A percentile compares a stretch with the other conserved stretches of the same genome.
Conservation (phyloP, 2,113 vertebrate species). For the Plectropomus leopardus region DNA sequence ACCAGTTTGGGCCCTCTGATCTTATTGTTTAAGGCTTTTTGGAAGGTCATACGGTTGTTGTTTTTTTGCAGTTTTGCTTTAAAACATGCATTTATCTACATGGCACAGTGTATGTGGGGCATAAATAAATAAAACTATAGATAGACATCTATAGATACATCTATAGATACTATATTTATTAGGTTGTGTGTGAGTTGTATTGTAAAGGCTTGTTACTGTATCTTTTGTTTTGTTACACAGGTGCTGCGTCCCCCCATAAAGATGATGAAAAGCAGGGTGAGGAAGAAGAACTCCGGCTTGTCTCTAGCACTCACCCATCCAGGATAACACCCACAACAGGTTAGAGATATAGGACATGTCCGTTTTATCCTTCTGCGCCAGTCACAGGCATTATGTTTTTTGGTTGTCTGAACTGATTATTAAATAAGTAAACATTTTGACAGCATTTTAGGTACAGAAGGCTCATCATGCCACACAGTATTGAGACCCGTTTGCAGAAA, state of each 20-base stretch:
- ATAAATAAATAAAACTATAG: too few relatives aligned
- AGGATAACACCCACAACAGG: slow-evolving; percentile 42
- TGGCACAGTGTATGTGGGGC: not conserved
- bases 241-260: slow-evolving; percentile 16
- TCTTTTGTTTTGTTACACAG: slow-evolving; percentile 36
- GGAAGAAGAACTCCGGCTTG: slow-evolving; percentile 23
- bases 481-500: too few relatives aligned
- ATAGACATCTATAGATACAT: not conserved
- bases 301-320: slow-evolving; percentile 10
- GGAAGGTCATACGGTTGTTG: not conserved
- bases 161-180: not conserved
- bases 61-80: not conserved
- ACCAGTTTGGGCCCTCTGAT: not conserved
- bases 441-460: too few relatives aligned
- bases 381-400: too few relatives aligned
- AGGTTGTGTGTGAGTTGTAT: not conserved
- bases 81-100: not conserved
- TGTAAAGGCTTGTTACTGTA: not conserved
- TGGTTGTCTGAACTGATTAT: too few relatives aligned
- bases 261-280: slow-evolving; percentile 30
- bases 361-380: too few relatives aligned
- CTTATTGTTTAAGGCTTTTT: not conserved
- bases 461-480: too few relatives aligned
- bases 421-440: too few relatives aligned
- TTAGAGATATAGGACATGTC: slow-evolving; percentile 12